These are phyloP conservation scores for Microtus ochrogaster DNA, from an alignment of 2,113 vertebrate species.

Conservation along the genomic window DNA sequence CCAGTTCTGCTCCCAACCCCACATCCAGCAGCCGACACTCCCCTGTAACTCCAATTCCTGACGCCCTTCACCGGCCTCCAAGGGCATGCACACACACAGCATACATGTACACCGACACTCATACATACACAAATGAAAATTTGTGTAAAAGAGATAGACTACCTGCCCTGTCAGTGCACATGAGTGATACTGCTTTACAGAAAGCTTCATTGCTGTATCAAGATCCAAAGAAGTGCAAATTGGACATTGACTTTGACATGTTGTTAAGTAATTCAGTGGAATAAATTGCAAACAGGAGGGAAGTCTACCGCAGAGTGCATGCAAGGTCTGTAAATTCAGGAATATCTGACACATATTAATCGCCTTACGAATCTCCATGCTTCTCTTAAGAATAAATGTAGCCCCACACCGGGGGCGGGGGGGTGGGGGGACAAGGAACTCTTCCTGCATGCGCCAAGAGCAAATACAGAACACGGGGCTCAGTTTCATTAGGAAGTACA, in stretches of 20 bases:
- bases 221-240: background rate
- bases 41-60: background rate
- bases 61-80: background rate
- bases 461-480: background rate
- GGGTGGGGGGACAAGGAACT: too few relatives aligned
- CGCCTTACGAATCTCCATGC: background rate
- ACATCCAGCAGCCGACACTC: too few relatives aligned
- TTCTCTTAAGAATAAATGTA: conserved; percentile 20
- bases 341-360: conserved; percentile 19
- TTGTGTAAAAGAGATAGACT: background rate
- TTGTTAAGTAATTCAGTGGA: background rate
- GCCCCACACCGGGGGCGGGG: background rate
- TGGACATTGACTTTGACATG: background rate
- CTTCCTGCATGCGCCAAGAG: background rate
- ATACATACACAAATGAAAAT: background rate
- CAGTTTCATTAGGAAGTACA: background rate
- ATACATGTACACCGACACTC: background rate
- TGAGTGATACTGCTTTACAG: background rate
- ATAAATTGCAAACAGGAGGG: background rate
- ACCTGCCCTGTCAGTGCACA: conserved; percentile 4
- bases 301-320: background rate
- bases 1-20: background rate
- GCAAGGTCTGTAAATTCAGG: background rate
- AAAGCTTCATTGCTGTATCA: background rate
- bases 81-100: background rate